phyloP scores from a whole-genome alignment of 2,888 invertebrate genomes.

The Lacanobia oleracea region DNA sequence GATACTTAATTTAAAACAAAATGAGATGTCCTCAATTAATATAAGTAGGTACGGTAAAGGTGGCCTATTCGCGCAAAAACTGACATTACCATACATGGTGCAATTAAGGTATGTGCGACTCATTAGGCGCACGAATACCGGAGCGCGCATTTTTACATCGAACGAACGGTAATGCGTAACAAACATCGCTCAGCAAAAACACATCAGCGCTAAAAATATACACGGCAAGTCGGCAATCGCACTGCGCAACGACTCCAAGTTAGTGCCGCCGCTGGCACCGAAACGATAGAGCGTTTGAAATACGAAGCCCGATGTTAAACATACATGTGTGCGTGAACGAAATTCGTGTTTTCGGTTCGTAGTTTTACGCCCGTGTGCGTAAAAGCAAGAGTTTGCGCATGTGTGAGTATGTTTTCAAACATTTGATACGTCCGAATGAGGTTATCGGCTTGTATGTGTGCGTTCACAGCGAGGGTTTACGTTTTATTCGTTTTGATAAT shows the following conservation, averaged over 20 bases:
- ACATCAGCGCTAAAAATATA: constrained; percentile 88
- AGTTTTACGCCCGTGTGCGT: constrained; percentile 57
- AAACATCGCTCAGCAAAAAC: constrained; percentile 78
- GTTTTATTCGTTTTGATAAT: constrained; percentile 84
- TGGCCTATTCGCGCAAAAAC: constrained; percentile 69
- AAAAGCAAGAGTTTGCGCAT: constrained; percentile 38
- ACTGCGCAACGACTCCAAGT: constrained; percentile 78
- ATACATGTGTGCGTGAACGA: constrained; percentile 60
- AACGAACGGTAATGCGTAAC: constrained; percentile 73
- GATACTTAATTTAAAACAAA: constrained; percentile 40
- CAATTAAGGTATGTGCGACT: constrained; percentile 67
- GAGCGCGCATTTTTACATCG: constrained; percentile 71
- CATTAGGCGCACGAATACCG: constrained; percentile 68
- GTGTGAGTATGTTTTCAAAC: constrained; percentile 73
- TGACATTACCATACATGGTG: constrained; percentile 69
- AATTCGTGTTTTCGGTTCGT: constrained; percentile 66
- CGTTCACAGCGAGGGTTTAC: constrained; percentile 74
- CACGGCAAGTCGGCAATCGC: constrained; percentile 72
- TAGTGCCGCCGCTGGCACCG: constrained; percentile 81
- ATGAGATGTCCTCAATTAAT: constrained; percentile 53
- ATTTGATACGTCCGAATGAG: constrained; percentile 82
- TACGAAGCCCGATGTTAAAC: constrained; percentile 69
- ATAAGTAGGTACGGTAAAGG: constrained; percentile 53
- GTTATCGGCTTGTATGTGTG: constrained; percentile 78
- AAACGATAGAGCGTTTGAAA: constrained; percentile 63